Evolutionary conservation across 2,888 invertebrate genomes (phyloP).

Genomic region (Phyto melanocephala): DNA sequence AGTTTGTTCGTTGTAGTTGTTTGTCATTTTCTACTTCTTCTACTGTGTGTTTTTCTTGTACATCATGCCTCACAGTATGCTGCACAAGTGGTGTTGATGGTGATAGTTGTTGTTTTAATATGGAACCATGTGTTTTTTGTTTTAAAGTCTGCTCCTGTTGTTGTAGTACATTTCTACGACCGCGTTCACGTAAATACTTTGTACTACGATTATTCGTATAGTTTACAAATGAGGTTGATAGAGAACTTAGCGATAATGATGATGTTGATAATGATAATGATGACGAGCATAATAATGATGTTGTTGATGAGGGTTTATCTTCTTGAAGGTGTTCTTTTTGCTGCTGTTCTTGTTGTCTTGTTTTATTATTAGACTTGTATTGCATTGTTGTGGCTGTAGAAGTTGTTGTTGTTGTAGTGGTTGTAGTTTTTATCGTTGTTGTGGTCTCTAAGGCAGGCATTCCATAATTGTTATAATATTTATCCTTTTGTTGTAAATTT

Average conservation of each 20-base stretch:
- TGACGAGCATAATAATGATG: constrained; percentile 21
- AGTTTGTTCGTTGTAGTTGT: constrained; percentile 51
- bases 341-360: constrained; percentile 29
- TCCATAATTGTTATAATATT: constrained; percentile 58
- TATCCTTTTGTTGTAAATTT: constrained; percentile 51
- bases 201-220: constrained; percentile 61
- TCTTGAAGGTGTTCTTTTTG: constrained; percentile 33
- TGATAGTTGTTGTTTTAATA: constrained; percentile 38
- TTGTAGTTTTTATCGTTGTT: constrained; percentile 40
- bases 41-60: constrained; percentile 4
- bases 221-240: constrained; percentile 58
- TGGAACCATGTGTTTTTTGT: constrained; percentile 48
- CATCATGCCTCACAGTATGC: constrained; percentile 26
- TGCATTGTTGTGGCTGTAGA: constrained; percentile 19
- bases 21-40: constrained; percentile 9
- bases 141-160: constrained; percentile 32
- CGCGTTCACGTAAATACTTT: constrained; percentile 63
- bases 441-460: constrained; percentile 64
- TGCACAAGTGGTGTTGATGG: constrained; percentile 35
- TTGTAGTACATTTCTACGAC: constrained; percentile 44
- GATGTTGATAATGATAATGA: constrained; percentile 1
- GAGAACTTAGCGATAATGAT: neutral
- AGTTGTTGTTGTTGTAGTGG: too few relatives aligned
- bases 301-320: constrained; percentile 31
- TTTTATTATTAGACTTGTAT: constrained; percentile 44